These are phyloP conservation scores for Athene noctua DNA, from an alignment of 2,113 vertebrate species.

Conservation along the genomic window DNA sequence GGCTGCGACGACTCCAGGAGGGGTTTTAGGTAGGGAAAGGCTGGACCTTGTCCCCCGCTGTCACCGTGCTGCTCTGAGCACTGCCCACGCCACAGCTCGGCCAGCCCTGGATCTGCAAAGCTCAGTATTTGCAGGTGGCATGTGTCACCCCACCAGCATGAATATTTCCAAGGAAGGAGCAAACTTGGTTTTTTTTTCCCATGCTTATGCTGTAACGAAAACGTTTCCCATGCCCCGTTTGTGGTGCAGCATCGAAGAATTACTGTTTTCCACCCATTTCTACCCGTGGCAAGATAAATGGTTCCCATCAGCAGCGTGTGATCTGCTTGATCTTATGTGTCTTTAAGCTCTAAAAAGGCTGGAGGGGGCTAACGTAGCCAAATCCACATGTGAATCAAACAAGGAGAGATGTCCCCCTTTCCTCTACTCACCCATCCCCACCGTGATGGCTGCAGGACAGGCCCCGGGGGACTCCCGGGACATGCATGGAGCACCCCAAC, in stretches of 20 bases:
- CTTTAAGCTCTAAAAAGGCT: rapidly evolving
- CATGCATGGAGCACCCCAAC: rapidly evolving
- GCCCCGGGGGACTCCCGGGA: neutral
- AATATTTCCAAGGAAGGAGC: neutral
- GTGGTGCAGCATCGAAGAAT: rapidly evolving
- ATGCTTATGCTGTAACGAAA: rapidly evolving
- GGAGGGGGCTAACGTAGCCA: rapidly evolving
- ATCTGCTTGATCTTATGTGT: rapidly evolving
- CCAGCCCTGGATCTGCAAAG: neutral
- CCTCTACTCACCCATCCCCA: rapidly evolving
- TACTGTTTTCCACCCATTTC: neutral
- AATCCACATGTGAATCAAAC: rapidly evolving
- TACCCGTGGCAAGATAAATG: rapidly evolving
- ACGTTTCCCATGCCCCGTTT: rapidly evolving
- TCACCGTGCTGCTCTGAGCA: neutral
- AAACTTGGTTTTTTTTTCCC: neutral
- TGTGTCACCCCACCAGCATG: rapidly evolving
- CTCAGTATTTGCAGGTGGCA: rapidly evolving
- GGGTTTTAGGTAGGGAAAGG: neutral
- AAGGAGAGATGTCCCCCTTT: rapidly evolving
- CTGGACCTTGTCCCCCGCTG: rapidly evolving
- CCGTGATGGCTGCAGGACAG: rapidly evolving
- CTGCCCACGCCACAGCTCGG: neutral
- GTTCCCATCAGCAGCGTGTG: rapidly evolving
- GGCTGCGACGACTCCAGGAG: rapidly evolving